Conservation (phyloP, 2,113 vertebrate genomes). For the Patagioenas fasciata region DNA sequence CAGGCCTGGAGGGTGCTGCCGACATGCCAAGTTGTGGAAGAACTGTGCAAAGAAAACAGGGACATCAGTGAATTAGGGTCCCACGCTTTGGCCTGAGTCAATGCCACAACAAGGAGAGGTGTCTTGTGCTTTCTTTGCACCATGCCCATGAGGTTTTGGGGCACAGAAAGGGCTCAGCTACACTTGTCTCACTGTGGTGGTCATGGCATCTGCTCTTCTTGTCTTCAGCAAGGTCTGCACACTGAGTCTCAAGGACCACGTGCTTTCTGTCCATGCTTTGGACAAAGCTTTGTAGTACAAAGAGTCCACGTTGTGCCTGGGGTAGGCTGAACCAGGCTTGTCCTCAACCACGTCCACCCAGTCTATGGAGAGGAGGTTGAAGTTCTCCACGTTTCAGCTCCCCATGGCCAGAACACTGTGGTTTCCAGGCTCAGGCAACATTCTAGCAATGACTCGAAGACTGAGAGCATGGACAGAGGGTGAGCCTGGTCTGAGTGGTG, state of each 20-base stretch:
- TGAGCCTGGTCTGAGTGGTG: neutral
- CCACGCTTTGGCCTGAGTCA: neutral
- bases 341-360: neutral
- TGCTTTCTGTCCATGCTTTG: neutral
- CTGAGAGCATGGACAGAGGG: neutral
- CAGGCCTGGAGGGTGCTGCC: neutral
- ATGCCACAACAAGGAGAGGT: neutral
- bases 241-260: neutral
- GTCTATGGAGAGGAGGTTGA: neutral
- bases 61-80: neutral
- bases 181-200: neutral
- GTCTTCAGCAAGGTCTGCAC: neutral
- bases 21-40: neutral
- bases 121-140: neutral
- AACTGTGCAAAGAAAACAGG: neutral
- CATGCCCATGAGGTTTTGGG: too few species aligned
- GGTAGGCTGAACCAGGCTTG: neutral
- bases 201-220: neutral
- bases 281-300: neutral
- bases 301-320: neutral
- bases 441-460: neutral
- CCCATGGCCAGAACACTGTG: neutral
- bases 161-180: neutral
- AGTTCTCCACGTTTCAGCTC: neutral
- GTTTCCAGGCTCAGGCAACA: neutral